Evolutionary conservation across 2,888 invertebrate species (phyloP).

Genomic region (Drosophila monieri): DNA sequence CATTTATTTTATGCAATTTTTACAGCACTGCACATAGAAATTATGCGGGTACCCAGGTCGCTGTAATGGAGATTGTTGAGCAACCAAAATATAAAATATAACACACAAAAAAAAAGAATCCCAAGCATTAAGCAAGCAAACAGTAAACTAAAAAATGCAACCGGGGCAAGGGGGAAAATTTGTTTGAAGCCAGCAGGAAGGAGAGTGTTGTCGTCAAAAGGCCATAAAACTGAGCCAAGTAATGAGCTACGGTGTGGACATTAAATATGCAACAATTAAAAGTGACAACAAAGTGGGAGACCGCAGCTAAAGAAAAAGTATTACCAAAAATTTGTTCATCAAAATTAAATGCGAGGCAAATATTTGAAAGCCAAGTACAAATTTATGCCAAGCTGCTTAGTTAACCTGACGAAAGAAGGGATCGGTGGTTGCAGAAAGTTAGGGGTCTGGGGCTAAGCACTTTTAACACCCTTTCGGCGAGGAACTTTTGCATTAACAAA

Average conservation of each 20-base stretch:
- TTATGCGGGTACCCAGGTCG: constrained; percentile 46
- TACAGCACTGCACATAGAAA: constrained; percentile 67
- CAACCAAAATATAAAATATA: constrained; percentile 2
- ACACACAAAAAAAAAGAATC: constrained; percentile 37
- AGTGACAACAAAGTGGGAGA: constrained; percentile 56
- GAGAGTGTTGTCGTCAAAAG: constrained; percentile 61
- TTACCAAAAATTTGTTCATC: constrained; percentile 60
- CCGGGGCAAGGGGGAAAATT: constrained; percentile 53
- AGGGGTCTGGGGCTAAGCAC: constrained; percentile 15
- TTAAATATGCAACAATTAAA: constrained; percentile 78
- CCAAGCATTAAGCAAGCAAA: constrained; percentile 46
- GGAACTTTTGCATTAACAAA: constrained; percentile 66
- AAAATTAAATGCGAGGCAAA: constrained; percentile 61
- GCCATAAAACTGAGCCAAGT: constrained; percentile 60
- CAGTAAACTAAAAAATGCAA: constrained; percentile 72
- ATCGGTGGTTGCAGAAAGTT: neutral
- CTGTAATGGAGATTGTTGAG: constrained; percentile 51
- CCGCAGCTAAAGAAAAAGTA: constrained; percentile 22
- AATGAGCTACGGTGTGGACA: constrained; percentile 58
- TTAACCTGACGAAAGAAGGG: constrained; percentile 4
- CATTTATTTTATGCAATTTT: constrained; percentile 75
- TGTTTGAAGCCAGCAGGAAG: constrained; percentile 27
- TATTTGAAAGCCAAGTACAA: constrained; percentile 60
- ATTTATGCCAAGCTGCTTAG: constrained; percentile 54
- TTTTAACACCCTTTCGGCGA: constrained; percentile 58